phyloP scores from a whole-genome alignment of 2,888 invertebrate genomes.

The Sycophila texana region DNA sequence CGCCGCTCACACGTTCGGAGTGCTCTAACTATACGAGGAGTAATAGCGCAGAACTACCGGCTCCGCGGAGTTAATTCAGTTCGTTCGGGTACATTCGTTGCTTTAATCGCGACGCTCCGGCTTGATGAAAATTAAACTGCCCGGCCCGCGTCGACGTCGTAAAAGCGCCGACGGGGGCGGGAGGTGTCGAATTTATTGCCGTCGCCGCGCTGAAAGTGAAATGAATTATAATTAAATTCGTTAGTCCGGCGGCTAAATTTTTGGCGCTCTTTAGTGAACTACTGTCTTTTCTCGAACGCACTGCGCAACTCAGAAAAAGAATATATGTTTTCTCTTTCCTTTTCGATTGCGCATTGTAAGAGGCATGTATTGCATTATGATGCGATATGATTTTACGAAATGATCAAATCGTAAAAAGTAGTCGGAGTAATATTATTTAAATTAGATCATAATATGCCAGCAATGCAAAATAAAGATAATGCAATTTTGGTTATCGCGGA shows the following conservation, averaged over 20 bases:
- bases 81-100: conserved; percentile 60
- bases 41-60: conserved; percentile 55
- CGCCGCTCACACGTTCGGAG: conserved; percentile 30
- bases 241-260: conserved; percentile 26
- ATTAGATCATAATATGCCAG: no score
- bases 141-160: conserved; percentile 54
- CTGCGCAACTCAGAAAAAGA: background rate
- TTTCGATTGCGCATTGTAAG: background rate
- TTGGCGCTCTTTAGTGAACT: conserved; percentile 1
- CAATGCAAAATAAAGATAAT: no score
- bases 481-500: no score
- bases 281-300: background rate
- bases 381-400: no score
- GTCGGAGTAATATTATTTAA: no score
- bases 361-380: no score
- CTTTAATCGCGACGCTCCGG: conserved; percentile 59
- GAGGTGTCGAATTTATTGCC: conserved; percentile 52
- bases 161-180: conserved; percentile 47
- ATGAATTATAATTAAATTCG: conserved; percentile 53
- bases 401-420: no score
- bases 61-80: conserved; percentile 59
- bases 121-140: conserved; percentile 62
- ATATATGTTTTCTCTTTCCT: background rate
- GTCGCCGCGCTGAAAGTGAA: conserved; percentile 18
- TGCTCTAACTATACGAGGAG: conserved; percentile 41